Conservation (phyloP, 2,888 invertebrate species). For the Microctonus aethiopoides region DNA sequence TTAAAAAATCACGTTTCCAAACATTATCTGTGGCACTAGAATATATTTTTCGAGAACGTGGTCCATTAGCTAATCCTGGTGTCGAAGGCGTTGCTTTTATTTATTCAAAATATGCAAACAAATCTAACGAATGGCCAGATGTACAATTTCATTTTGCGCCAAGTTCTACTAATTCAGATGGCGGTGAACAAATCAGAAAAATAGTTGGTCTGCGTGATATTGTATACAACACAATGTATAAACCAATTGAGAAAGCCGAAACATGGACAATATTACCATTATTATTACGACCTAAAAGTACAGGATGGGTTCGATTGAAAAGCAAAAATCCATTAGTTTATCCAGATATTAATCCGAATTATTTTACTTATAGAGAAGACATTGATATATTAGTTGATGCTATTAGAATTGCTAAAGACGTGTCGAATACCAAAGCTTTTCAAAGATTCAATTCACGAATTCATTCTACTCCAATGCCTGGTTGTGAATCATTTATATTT, state of each 20-base stretch:
- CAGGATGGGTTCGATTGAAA: slow-evolving; percentile 86
- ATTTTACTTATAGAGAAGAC: slow-evolving; percentile 88
- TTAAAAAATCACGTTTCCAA: slow-evolving; percentile 82
- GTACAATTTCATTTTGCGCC: slow-evolving; percentile 89
- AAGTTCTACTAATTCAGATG: slow-evolving; percentile 86
- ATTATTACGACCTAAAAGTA: slow-evolving; percentile 85
- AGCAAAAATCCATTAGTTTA: slow-evolving; percentile 84
- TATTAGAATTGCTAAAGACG: slow-evolving; percentile 83
- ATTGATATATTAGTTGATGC: slow-evolving; percentile 83
- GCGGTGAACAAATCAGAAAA: slow-evolving; percentile 81
- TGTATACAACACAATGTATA: slow-evolving; percentile 86
- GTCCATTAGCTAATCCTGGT: slow-evolving; percentile 84
- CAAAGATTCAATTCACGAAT: slow-evolving; percentile 84
- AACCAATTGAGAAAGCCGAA: slow-evolving; percentile 81
- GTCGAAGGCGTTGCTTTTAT: slow-evolving; percentile 90
- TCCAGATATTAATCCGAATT: slow-evolving; percentile 92
- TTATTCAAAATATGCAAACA: slow-evolving; percentile 87
- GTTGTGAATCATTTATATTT: slow-evolving; percentile 78
- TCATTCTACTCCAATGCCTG: slow-evolving; percentile 84
- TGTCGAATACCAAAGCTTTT: slow-evolving; percentile 84
- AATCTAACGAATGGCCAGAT: slow-evolving; percentile 82
- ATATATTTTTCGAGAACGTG: slow-evolving; percentile 82
- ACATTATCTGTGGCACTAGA: slow-evolving; percentile 82
- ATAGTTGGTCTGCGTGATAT: slow-evolving; percentile 81
- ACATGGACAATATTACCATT: slow-evolving; percentile 88